phyloP scores from a whole-genome alignment of 2,113 vertebrate species.

The Trichomycterus rosablanca region DNA sequence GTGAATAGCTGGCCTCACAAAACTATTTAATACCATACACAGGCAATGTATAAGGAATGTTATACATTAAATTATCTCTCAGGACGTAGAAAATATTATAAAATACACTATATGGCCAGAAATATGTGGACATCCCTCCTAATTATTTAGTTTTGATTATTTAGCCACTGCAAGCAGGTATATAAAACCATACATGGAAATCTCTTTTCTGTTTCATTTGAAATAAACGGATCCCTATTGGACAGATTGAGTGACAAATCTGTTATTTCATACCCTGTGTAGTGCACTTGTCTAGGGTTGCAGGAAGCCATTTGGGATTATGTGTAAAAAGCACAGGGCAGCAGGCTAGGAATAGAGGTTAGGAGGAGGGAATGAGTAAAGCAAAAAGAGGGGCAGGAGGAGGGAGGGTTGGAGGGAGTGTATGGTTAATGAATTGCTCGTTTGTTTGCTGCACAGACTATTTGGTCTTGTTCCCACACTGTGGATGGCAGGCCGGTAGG shows the following conservation, averaged over 20 bases:
- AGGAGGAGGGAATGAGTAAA: conserved; percentile 59
- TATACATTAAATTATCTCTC: too few relatives aligned
- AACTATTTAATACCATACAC: too few relatives aligned
- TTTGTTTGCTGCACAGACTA: conserved; percentile 68
- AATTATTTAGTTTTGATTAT: too few relatives aligned
- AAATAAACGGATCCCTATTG: too few relatives aligned
- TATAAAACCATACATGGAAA: too few relatives aligned
- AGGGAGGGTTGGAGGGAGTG: conserved; percentile 45
- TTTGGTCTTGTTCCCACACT: conserved; percentile 79
- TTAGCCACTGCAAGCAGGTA: too few relatives aligned
- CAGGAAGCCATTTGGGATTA: conserved; percentile 2
- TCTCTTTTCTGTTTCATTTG: too few relatives aligned
- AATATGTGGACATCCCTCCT: too few relatives aligned
- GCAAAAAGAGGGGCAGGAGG: conserved; percentile 27
- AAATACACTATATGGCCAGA: too few relatives aligned
- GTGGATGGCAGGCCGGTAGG: conserved; percentile 66
- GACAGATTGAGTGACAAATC: background rate
- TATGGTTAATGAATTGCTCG: conserved; percentile 55
- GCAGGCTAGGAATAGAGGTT: conserved; percentile 8
- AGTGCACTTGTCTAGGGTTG: background rate
- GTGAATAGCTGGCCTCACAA: too few relatives aligned
- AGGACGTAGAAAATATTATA: too few relatives aligned
- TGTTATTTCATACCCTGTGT: background rate
- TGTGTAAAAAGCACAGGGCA: background rate
- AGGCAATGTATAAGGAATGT: too few relatives aligned